These are phyloP conservation scores for Nannobrachium achirus DNA, from an alignment of 2,113 vertebrate species.

Conservation along the genomic window DNA sequence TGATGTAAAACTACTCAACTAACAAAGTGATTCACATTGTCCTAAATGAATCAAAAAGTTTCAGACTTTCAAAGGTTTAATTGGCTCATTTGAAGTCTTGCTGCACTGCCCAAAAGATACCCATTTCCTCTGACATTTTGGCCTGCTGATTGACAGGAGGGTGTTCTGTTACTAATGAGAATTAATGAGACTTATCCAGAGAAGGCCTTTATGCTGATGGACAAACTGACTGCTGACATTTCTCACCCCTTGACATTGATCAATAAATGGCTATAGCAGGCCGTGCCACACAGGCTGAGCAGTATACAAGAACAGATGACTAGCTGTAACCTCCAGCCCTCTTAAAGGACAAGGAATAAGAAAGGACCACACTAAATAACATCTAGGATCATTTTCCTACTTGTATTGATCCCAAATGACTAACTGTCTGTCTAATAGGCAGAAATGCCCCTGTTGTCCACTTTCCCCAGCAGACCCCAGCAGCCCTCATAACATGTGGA, in stretches of 20 bases:
- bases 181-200: conserved; percentile 51
- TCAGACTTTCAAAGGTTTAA: conserved; percentile 7
- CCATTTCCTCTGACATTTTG: conserved; percentile 47
- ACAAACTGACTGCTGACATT: conserved; percentile 64
- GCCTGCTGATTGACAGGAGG: conserved; percentile 35
- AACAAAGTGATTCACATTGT: not conserved
- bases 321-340: not conserved
- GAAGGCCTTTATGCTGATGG: conserved; percentile 52
- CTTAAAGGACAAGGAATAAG: no score
- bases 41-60: not conserved
- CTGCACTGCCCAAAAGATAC: conserved; percentile 12
- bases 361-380: no score
- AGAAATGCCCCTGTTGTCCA: no score
- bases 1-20: no score
- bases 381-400: no score
- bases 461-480: no score
- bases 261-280: conserved; percentile 46
- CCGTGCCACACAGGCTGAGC: conserved; percentile 29
- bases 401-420: no score
- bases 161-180: conserved; percentile 29
- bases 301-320: conserved; percentile 14
- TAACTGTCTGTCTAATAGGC: no score
- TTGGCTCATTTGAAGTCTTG: conserved; percentile 3
- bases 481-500: no score
- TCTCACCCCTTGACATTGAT: conserved; percentile 43